Base-by-base conservation (phyloP, 2,113 vertebrate species). In the Hippocampus abdominalis region DNA sequence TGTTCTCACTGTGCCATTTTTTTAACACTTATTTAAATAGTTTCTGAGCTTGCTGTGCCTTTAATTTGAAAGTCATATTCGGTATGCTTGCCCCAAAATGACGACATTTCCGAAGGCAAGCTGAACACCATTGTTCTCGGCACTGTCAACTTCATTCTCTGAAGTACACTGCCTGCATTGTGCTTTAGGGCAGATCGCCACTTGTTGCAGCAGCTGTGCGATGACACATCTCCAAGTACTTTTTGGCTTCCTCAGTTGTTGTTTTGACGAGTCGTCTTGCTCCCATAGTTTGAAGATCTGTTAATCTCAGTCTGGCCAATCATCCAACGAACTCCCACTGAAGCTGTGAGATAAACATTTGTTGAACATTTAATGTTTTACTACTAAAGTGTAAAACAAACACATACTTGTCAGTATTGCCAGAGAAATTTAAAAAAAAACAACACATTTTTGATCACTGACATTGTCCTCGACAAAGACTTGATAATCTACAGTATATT, bases 261-360 rank as follows among this genome's bases (percentile, higher is more conserved):
- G 68, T 94, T 94, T 62, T 89, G 80, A 48, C 87, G 92, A 78
- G 66, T 86, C 59, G 92, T 90, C 13, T 92, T 93, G 82, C 94
- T 93, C 48, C 97, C 97, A 0, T 99, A 99, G 76, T 87, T 91
- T 2, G 97, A 99, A 46, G 94, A 93, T 78, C 87, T 95, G 82
- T 95, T 82, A 8, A 97, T 98, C 85, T 99, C 97, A 0, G 97
- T 99, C 86, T 97, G 94, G 0, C 93, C 94, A 2, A 99, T 99
- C 96, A 99, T 98, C 94, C 95, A 95, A 85, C 95, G 94, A 48
- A 96, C 91, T 32, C 91, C 95, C 70, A 93, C 71, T n/a, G 97
- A 97, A 57, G 87, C 97, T 98, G 90, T 9, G 16, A 70, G 79
- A 61, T 49, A 80, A 81, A 74, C 12, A 64, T 40, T 67, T 12